These are phyloP conservation scores for Accipiter virgatus DNA, from an alignment of 2,113 vertebrate species.

Conservation along the genomic window DNA sequence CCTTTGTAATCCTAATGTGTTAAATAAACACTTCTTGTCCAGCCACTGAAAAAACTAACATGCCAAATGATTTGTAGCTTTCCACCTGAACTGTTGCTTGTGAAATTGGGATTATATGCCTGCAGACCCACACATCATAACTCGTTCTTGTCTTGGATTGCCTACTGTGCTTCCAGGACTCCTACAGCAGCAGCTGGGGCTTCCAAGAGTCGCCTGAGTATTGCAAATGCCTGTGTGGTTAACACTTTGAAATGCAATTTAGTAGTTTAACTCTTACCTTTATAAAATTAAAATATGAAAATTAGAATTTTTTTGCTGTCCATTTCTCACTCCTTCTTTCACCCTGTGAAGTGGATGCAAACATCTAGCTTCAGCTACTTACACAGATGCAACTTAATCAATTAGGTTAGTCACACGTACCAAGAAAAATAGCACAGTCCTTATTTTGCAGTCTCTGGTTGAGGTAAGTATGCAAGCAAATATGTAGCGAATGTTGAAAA, in stretches of 20 bases:
- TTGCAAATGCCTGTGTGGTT: background rate
- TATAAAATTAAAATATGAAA: background rate
- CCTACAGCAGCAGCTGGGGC: background rate
- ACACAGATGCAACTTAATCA: background rate
- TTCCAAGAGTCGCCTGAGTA: background rate
- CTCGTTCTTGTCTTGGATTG: background rate
- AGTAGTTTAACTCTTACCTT: background rate
- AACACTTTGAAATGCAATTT: background rate
- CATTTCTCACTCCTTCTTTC: background rate
- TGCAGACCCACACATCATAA: background rate
- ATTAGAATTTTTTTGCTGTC: background rate
- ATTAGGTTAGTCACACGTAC: background rate
- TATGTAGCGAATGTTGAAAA: background rate
- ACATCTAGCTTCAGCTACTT: background rate
- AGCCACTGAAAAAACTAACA: conserved; percentile 17
- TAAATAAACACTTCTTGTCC: conserved; percentile 39
- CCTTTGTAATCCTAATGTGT: background rate
- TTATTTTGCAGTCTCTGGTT: background rate
- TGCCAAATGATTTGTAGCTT: conserved; percentile 16
- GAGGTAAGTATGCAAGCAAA: background rate
- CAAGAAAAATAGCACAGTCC: background rate
- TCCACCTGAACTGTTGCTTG: conserved; percentile 14
- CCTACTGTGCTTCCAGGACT: background rate
- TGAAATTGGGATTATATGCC: background rate
- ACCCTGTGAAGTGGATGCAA: background rate